Evolutionary conservation across 2,797 vertebrate genomes (phyloP).

Genomic region (Linurgus olivaceus): DNA sequence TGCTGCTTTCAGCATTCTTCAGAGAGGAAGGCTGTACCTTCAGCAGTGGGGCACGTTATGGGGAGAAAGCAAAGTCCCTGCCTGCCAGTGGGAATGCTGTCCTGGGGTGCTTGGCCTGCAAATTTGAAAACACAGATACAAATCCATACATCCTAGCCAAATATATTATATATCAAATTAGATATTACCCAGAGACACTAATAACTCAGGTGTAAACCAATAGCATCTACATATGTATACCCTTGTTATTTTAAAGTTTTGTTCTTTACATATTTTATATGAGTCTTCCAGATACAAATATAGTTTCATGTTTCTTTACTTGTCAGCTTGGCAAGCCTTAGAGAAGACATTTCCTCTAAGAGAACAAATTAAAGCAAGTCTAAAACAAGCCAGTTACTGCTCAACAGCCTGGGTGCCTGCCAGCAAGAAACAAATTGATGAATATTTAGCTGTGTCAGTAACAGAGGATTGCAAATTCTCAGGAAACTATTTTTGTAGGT

Average conservation of each 20-base stretch:
- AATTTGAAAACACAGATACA: neutral
- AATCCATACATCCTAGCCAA: neutral
- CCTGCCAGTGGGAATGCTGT: neutral
- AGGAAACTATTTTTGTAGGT: neutral
- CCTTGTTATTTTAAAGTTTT: neutral
- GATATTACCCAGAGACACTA: neutral
- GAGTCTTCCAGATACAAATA: neutral
- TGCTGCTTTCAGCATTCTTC: neutral
- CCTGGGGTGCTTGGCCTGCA: neutral
- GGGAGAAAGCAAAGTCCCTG: neutral
- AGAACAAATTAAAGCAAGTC: constrained; percentile 29
- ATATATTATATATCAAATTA: neutral
- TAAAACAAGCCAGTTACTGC: constrained; percentile 22
- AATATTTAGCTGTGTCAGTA: neutral
- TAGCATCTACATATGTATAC: neutral
- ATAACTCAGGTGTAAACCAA: neutral
- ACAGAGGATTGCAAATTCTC: neutral
- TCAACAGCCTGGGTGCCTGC: neutral
- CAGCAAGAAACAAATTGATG: neutral
- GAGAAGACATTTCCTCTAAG: neutral
- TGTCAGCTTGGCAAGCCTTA: neutral
- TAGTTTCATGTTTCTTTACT: neutral
- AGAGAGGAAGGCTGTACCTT: neutral
- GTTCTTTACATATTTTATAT: neutral
- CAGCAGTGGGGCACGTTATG: fast-evolving